A percentile compares a stretch with the other conserved stretches of the same genome.
These are phyloP conservation scores for rabbit (Oryctolagus cuniculus) DNA, from an alignment of 2,113 vertebrate species.

Conservation along the genomic window mOryCun1.1 NC_091432.1:150914501-150915000, in stretches of 20 bases:
- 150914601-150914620: background rate
- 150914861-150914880: background rate
- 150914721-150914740: background rate
- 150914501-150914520: background rate
- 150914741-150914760: background rate
- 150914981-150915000: too few relatives aligned
- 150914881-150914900: background rate
- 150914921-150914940: background rate
- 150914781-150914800: background rate
- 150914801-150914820: background rate
- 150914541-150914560: background rate
- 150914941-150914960: too few relatives aligned
- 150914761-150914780: background rate
- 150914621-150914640: background rate
- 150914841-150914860: background rate
- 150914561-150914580: background rate
- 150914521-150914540: background rate
- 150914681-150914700: background rate
- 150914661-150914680: background rate
- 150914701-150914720: too few relatives aligned
- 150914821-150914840: background rate
- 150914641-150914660: background rate
- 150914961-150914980: too few relatives aligned
- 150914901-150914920: background rate
- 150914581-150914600: background rate